Percentiles rank a stretch among this genome's conserved stretches.
phyloP scores from a whole-genome alignment of 1,140 invertebrate species.

The Drosophila pseudoananassae region DNA sequence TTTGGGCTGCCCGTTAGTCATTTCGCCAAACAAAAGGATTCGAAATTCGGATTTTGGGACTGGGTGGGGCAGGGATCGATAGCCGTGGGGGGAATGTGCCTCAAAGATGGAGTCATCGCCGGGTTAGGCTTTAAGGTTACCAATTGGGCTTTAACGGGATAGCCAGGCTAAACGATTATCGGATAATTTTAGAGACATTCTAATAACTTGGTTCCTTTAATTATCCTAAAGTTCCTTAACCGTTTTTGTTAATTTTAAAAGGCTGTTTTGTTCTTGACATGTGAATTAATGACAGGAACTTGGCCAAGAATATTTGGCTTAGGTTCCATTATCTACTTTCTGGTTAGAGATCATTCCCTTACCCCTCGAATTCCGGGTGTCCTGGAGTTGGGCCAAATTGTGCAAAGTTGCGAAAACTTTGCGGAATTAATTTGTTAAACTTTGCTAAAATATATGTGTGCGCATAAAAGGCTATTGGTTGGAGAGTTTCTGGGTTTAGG shows the following conservation, averaged over 20 bases:
- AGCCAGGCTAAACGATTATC: background rate
- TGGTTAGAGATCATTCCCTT: background rate
- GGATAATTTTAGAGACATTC: background rate
- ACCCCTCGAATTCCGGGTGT: background rate
- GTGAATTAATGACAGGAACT: constrained; percentile 52
- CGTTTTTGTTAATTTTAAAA: constrained; percentile 14
- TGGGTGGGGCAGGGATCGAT: constrained; percentile 38
- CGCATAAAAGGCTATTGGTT: constrained; percentile 9
- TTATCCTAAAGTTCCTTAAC: background rate
- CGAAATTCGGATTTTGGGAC: constrained; percentile 38
- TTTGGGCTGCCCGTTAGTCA: constrained; percentile 43
- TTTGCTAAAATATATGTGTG: constrained; percentile 55
- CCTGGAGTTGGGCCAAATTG: constrained; percentile 62
- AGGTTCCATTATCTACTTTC: constrained; percentile 6
- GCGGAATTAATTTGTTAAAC: constrained; percentile 76
- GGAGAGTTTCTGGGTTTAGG: background rate
- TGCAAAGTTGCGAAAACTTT: constrained; percentile 71
- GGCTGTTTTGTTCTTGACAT: constrained; percentile 17
- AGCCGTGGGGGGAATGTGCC: constrained; percentile 10
- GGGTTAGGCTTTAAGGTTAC: constrained; percentile 36
- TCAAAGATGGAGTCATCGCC: constrained; percentile 28
- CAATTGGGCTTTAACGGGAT: constrained; percentile 20
- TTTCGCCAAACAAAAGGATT: constrained; percentile 51
- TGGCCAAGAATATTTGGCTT: constrained; percentile 49
- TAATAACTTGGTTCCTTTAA: background rate